Evolutionary conservation across 2,888 invertebrate species (phyloP), one percentile per base, ranked within the genome.

Genomic region (Plagodis pulveraria): DNA sequence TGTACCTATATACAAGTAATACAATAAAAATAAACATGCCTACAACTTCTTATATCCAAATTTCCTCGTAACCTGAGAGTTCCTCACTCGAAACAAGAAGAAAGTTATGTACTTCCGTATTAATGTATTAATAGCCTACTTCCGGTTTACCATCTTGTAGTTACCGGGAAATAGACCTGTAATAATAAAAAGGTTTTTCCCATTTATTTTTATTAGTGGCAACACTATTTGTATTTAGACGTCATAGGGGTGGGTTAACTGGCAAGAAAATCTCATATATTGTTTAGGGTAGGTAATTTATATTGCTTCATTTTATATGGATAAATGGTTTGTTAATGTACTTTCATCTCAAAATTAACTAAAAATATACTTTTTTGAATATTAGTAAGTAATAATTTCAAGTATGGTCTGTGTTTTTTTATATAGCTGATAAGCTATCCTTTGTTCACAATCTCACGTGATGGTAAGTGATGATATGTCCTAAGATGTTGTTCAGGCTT

Each of bases 171-270:
- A 50, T 56, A 45, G 46, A 50, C 2, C 42, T 48, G 42, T 47
- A 52, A 52, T 51, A 11, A 57, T 22, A 58, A 57, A 48, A 50
- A 49, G 52, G 48, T 51, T 51, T 58, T 58, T 48, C 45, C 57
- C 69, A 76, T 78, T 76, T 71, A 71, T 78, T 73, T 77, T 74
- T 75, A 74, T 76, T 71, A 68, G 66, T 57, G 51, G 61, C 51
- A 66, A 63, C 56, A 63, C 66, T 83, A 82, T 81, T 78, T 76
- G 80, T 80, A 85, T 87, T 87, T 86, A 85, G 77, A 79, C 74
- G 75, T 40, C 12, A 12, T 33, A 12, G 67, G 67, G 50, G 56
- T 56, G 66, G 78, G 80, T 87, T 84, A 86, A 84, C 22, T 22
- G 22, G 22, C 22, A 45, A 12, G 45, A 41, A 44, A 6, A 6